A percentile compares a stretch with the other conserved stretches of the same genome.
Conservation (phyloP, 2,113 vertebrate species). For the Harpagus bidentatus region DNA sequence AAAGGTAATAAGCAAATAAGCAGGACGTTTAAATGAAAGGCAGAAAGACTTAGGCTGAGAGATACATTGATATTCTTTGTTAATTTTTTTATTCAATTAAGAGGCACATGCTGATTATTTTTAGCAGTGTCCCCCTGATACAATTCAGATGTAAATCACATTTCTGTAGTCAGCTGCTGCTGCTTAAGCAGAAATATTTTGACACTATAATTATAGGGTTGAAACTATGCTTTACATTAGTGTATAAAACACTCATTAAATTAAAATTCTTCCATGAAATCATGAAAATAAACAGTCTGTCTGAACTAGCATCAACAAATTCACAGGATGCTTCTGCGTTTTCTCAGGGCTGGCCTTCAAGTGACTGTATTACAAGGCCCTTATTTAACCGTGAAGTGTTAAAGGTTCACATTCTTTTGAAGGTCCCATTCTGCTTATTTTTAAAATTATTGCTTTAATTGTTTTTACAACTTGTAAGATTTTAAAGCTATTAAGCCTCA, state of each 20-base stretch:
- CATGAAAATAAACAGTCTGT: constrained; percentile 98
- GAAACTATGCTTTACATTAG: constrained; percentile 89
- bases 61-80: constrained; percentile 32
- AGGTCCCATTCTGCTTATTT: constrained; percentile 77
- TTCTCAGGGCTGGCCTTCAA: constrained; percentile 80
- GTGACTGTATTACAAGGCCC: constrained; percentile 65
- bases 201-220: constrained; percentile 92
- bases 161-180: constrained; percentile 79
- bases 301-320: constrained; percentile 89
- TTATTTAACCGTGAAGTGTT: constrained; percentile 84
- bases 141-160: constrained; percentile 80
- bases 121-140: constrained; percentile 68
- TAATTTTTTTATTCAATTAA: constrained; percentile 69
- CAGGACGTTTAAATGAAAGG: constrained; percentile 6
- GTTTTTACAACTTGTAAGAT: constrained; percentile 86
- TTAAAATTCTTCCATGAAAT: constrained; percentile 96
- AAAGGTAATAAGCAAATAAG: constrained; percentile 25
- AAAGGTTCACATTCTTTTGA: constrained; percentile 81
- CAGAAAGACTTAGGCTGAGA: constrained; percentile 3
- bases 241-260: constrained; percentile 92
- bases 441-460: constrained; percentile 84
- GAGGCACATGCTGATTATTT: constrained; percentile 60
- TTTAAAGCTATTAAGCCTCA: constrained; percentile 87
- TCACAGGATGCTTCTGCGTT: constrained; percentile 87
- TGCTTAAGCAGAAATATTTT: constrained; percentile 88